Evolutionary conservation across 2,113 vertebrate genomes (phyloP).

Genomic region (Siphamia tubifer): DNA sequence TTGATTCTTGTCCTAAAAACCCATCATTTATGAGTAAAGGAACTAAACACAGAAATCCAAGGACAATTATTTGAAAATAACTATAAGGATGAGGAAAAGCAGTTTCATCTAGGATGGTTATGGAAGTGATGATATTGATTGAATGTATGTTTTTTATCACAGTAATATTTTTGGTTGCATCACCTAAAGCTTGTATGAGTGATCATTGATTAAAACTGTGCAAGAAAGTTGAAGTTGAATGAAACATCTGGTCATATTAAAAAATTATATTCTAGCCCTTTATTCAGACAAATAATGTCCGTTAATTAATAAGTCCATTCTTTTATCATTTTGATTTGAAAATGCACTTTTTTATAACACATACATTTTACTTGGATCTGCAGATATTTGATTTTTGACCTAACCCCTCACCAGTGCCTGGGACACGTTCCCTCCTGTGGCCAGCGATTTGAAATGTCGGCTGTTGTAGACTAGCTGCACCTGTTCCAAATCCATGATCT

Average conservation of each 20-base stretch:
- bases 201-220: neutral
- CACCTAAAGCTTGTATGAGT: too few relatives aligned
- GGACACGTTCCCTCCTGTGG: slow-evolving; percentile 96
- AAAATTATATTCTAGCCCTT: neutral
- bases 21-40: too few relatives aligned
- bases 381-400: neutral
- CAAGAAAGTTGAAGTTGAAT: neutral
- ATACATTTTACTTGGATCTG: neutral
- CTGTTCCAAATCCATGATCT: slow-evolving; percentile 91
- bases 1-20: too few relatives aligned
- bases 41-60: too few relatives aligned
- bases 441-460: slow-evolving; percentile 97
- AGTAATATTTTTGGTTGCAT: too few relatives aligned
- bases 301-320: neutral
- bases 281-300: neutral
- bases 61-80: too few relatives aligned
- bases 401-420: slow-evolving; percentile 88
- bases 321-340: neutral
- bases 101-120: too few relatives aligned
- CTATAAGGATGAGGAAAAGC: too few relatives aligned
- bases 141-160: too few relatives aligned
- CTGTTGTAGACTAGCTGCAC: slow-evolving; percentile 97
- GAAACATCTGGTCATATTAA: too few relatives aligned
- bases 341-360: neutral
- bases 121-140: too few relatives aligned